Evolutionary conservation across 2,888 invertebrate genomes (phyloP).

Genomic region (Baccha elongata): DNA sequence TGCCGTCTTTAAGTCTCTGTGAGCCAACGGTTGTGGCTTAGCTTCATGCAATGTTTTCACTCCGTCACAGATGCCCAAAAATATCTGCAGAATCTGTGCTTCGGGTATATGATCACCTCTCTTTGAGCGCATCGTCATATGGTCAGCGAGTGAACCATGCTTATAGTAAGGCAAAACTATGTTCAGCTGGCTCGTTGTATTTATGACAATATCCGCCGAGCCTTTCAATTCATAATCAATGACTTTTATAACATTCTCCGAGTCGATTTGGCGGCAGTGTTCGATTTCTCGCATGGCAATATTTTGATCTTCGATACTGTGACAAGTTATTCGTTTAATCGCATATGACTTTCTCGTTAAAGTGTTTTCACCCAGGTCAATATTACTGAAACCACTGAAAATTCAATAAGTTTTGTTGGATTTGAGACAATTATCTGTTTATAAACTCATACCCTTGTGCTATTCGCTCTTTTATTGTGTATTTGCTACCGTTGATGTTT

Average conservation of each 20-base stretch:
- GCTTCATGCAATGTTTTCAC: conserved; percentile 89
- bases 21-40: conserved; percentile 89
- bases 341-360: conserved; percentile 87
- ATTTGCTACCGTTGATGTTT: conserved; percentile 87
- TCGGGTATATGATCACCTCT: conserved; percentile 86
- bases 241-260: conserved; percentile 89
- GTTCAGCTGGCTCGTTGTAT: conserved; percentile 88
- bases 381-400: conserved; percentile 91
- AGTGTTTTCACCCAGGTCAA: conserved; percentile 89
- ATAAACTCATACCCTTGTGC: conserved; percentile 86
- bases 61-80: conserved; percentile 89
- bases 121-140: conserved; percentile 85
- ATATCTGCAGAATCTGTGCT: conserved; percentile 87
- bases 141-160: conserved; percentile 89
- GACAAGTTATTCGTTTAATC: conserved; percentile 91
- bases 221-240: conserved; percentile 87
- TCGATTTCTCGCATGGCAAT: conserved; percentile 89
- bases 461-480: conserved; percentile 87
- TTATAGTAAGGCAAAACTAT: conserved; percentile 90
- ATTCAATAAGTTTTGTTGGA: background rate
- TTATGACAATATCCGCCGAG: conserved; percentile 86
- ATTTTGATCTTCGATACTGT: conserved; percentile 89
- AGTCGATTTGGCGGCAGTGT: conserved; percentile 87
- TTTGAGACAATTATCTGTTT: conserved; percentile 4
- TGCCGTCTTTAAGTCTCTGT: conserved; percentile 93